Base-by-base conservation (phyloP, 1,140 invertebrate genomes). In the Drosophila albomicans region DNA sequence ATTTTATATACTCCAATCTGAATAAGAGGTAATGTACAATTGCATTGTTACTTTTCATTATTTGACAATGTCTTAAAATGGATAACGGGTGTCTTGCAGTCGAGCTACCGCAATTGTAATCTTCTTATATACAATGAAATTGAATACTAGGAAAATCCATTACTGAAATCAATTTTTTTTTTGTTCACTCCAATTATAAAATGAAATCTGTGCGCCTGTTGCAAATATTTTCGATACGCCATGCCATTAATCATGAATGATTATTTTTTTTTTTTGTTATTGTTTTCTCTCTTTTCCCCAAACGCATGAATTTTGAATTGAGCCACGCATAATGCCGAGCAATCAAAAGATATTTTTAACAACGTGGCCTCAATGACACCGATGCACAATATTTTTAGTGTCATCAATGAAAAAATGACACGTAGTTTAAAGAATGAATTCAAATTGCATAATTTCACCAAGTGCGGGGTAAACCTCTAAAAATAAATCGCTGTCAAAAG, bases 401-500 rank as follows among this genome's bases (percentile, higher is more conserved):
- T 43, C 41, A 32, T 5, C 35, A 51, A 57, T 28, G 71, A 82
- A 68, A 51, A 35, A 20, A 41, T 52, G n/a, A 13, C 48, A 46
- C 32, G 16, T 64, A 62, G 35, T 86, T 81, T 78, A 75, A 78
- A 79, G 57, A 86, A 81, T 57, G 49, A 71, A 71, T 78, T 67
- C 54, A 78, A 69, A 86, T 71, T 86, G 75, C 41, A 62, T 61
- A 71, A 79, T 75, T 79, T 69, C 35, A 2, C 10, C 32, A 41
- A 49, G 10, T 56, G 52, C 11, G 20, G 16, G 16, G 10, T 13
- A 8, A 63, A 45, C 3, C 49, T 16, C 20, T 16, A 69, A 76
- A 87, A 81, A 82, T 86, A 79, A 79, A 82, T 54, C 61, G 65
- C 84, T 77, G 73, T 82, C 69, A 87, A 82, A 88, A 78, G 80